Conservation (phyloP, 2,113 vertebrate genomes). For the Nerophis ophidion region DNA sequence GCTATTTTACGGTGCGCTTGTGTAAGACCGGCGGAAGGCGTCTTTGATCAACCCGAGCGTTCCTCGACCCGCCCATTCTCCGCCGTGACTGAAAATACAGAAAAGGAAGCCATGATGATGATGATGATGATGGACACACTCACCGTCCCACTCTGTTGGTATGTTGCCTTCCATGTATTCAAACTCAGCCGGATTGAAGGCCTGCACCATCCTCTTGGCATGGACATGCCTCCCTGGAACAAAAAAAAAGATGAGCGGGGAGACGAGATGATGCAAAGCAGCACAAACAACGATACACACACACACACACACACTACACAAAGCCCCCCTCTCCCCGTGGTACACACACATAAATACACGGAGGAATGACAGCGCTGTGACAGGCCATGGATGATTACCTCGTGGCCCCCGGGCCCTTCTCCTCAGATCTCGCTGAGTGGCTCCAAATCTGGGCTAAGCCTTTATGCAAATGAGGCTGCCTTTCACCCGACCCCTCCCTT, state of each 20-base stretch:
- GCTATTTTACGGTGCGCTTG: constrained; percentile 51
- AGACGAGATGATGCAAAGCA: constrained; percentile 39
- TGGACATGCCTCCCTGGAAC: constrained; percentile 76
- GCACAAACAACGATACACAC: constrained; percentile 46
- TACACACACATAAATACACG: constrained; percentile 49
- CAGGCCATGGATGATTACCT: constrained; percentile 71
- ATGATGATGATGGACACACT: constrained; percentile 37
- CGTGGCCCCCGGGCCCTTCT: constrained; percentile 68
- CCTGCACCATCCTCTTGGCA: constrained; percentile 80
- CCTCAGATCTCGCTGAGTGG: constrained; percentile 71
- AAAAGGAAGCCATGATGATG: not conserved
- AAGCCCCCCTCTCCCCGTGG: constrained; percentile 14
- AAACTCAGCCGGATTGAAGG: constrained; percentile 69
- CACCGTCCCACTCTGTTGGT: constrained; percentile 95
- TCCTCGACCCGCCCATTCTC: constrained; percentile 33
- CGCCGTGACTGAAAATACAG: constrained; percentile 16
- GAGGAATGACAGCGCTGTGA: constrained; percentile 64
- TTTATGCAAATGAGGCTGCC: constrained; percentile 69
- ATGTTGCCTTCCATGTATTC: constrained; percentile 81
- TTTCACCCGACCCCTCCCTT: constrained; percentile 50
- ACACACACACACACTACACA: constrained; percentile 34
- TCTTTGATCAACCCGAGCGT: constrained; percentile 52
- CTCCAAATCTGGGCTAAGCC: constrained; percentile 75
- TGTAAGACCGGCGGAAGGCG: constrained; percentile 52
- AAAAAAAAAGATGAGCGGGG: constrained; percentile 18